Base-by-base conservation (phyloP, 2,888 invertebrate genomes). In the Meandrusa payeni region DNA sequence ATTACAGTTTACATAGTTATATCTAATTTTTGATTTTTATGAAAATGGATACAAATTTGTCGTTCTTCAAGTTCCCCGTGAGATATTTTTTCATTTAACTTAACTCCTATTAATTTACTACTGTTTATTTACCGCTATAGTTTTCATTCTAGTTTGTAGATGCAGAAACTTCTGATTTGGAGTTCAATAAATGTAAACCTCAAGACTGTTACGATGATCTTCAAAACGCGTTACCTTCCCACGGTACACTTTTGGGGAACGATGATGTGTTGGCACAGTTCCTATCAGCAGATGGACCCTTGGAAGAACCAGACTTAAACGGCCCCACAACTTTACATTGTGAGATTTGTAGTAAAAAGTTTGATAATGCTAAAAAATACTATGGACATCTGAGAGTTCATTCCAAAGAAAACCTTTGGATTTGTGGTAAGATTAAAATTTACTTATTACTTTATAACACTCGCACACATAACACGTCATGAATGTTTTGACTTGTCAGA, bases 361-460 rank as follows among this genome's bases (percentile, higher is more conserved):
- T 87, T 59, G 85, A 83, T 44, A 86, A 85, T 47, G 82, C 85
- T 5, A 82, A 79, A 48, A 86, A 85, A 50, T 87, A 87, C 52
- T 85, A 85, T 53, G 87, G 87, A 5, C 87, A 87, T 58, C 55
- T 87, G 40, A 61, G 85, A 45, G 78, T 86, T 4, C 87, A 87
- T 60, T 81, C 86, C 1, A 86, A 85, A 47, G 78, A 83, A 45
- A 81, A 78, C 55, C 65, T 77, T 31, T 86, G 85, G 87, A 64
- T 66, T 47, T 87, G 87, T 70, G 86, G 87, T 86, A 20, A 33
- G n/a, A n/a, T n/a, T n/a, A n/a, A n/a, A n/a, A n/a, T n/a, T n/a
- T n/a, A n/a, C n/a, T n/a, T n/a, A n/a, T n/a, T n/a, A n/a, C n/a
- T n/a, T n/a, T n/a, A n/a, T n/a, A n/a, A n/a, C n/a, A n/a, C n/a